These are phyloP conservation scores for Atrichornis clamosus DNA, from an alignment of 2,113 vertebrate genomes.

Conservation along the genomic window DNA sequence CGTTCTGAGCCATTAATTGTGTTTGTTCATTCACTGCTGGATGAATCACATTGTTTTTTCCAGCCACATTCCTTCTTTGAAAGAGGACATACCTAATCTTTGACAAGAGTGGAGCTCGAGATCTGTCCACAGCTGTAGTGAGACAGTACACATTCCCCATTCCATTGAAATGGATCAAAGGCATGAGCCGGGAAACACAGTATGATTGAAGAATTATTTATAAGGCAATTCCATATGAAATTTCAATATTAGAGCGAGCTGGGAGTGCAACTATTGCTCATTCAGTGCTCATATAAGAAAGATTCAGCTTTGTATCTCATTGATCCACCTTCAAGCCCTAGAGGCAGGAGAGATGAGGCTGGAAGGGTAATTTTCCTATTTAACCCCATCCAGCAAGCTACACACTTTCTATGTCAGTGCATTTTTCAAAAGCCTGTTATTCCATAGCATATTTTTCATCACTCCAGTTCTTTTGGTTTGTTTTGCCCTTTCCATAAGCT, in stretches of 20 bases:
- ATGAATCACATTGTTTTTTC: background rate
- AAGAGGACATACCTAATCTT: background rate
- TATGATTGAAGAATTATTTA: conserved; percentile 12
- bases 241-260: background rate
- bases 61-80: background rate
- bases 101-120: background rate
- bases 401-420: background rate
- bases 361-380: background rate
- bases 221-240: conserved; percentile 31
- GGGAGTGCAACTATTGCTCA: background rate
- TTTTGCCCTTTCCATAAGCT: background rate
- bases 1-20: background rate
- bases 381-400: background rate
- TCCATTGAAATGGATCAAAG: background rate
- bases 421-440: background rate
- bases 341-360: background rate
- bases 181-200: background rate
- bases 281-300: background rate
- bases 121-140: background rate
- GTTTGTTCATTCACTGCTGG: background rate
- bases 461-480: background rate
- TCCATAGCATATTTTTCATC: background rate
- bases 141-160: background rate
- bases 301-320: background rate
- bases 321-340: background rate